These are phyloP conservation scores for Oasisia sp. DNA, from an alignment of 2,888 invertebrate species.

Conservation along the genomic window DNA sequence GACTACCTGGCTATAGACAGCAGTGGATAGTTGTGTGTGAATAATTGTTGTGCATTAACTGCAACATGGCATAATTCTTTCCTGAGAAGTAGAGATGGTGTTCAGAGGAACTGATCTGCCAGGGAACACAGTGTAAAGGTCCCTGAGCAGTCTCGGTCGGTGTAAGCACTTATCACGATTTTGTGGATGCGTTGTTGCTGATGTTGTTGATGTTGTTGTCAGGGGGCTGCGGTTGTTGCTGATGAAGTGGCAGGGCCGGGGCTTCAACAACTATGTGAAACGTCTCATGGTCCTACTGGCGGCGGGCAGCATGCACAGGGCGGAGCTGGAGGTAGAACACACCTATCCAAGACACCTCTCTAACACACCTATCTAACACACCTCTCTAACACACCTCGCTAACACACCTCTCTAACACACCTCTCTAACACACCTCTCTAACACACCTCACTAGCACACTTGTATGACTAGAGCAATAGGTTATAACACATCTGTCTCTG, in stretches of 20 bases:
- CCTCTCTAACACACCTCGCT: not conserved
- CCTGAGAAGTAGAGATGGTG: no score
- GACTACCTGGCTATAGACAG: no score
- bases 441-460: no score
- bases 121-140: no score
- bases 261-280: slow-evolving; percentile 58
- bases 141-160: no score
- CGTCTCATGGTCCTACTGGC: slow-evolving; percentile 56
- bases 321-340: slow-evolving; percentile 49
- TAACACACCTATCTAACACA: not conserved
- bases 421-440: not conserved
- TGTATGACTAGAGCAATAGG: no score
- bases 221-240: slow-evolving; percentile 60
- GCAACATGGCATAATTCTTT: no score
- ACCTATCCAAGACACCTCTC: not conserved
- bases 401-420: not conserved
- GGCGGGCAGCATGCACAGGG: slow-evolving; percentile 50
- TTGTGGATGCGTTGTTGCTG: not conserved
- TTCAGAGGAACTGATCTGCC: no score
- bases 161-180: not conserved
- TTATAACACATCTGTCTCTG: no score
- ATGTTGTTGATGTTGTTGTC: slow-evolving; percentile 27
- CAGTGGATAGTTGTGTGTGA: no score
- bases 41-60: no score
- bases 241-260: slow-evolving; percentile 55